These are phyloP conservation scores for Cricetomys ansorgei DNA, from an alignment of 2,113 vertebrate genomes.

Conservation along the genomic window DNA sequence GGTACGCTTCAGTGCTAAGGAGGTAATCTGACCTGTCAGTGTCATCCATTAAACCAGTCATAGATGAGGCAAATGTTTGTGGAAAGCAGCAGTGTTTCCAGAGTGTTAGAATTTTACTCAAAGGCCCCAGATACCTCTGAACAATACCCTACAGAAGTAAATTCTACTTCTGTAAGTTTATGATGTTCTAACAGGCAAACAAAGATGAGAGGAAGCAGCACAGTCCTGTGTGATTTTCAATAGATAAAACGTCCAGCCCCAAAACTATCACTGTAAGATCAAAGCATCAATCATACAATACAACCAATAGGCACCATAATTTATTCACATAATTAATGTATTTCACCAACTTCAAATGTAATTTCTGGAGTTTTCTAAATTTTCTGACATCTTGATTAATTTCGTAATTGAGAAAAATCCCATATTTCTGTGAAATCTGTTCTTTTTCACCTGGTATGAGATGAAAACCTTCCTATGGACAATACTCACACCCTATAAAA, in stretches of 20 bases:
- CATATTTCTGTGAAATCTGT: neutral
- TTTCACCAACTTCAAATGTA: neutral
- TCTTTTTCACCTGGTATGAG: neutral
- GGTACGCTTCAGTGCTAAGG: neutral
- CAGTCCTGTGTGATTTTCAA: neutral
- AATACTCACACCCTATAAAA: neutral
- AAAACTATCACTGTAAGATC: neutral
- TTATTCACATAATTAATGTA: neutral
- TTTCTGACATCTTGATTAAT: neutral
- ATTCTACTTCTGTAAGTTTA: neutral
- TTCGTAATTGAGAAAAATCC: neutral
- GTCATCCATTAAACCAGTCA: neutral
- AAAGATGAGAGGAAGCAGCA: neutral
- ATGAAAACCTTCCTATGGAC: neutral
- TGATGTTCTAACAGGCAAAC: neutral
- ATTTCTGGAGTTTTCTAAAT: conserved; percentile 12
- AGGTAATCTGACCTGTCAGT: neutral
- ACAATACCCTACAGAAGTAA: neutral
- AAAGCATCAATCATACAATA: neutral
- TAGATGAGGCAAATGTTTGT: neutral
- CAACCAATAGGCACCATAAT: neutral
- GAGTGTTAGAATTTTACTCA: neutral
- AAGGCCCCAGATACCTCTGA: neutral
- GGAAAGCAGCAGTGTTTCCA: neutral
- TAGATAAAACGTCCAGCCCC: neutral